A percentile compares a stretch with the other conserved stretches of the same genome.
These are phyloP conservation scores for Pelodytes ibericus DNA, from an alignment of 2,797 vertebrate genomes.

Conservation along the genomic window DNA sequence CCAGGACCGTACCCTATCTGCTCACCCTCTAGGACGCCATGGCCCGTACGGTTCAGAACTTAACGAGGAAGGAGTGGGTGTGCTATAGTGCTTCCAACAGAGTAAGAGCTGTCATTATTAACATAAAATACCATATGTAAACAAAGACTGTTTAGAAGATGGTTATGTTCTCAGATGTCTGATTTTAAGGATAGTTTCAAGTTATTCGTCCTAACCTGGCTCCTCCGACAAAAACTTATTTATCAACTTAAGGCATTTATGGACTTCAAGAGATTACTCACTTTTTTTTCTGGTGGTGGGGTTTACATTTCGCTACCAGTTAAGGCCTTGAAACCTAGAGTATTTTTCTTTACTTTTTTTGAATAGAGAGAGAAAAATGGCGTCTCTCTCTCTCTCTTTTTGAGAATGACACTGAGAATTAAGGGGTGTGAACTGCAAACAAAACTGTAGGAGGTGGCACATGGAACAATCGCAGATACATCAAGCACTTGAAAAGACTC, in stretches of 20 bases:
- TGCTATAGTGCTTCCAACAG: not conserved
- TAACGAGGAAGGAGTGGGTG: not conserved
- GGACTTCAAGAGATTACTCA: conserved; percentile 5
- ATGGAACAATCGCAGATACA: conserved; percentile 25
- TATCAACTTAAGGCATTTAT: conserved; percentile 43
- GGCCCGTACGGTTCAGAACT: not conserved
- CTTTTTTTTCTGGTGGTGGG: too few species aligned
- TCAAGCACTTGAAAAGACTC: conserved; percentile 42
- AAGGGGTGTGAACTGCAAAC: conserved; percentile 4
- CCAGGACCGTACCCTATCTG: not conserved
- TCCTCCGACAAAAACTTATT: not conserved
- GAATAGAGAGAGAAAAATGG: too few species aligned
- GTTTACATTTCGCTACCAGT: not conserved
- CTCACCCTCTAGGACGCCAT: not conserved
- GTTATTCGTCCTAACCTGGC: not conserved
- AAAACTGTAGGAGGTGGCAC: conserved; percentile 5
- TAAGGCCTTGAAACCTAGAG: too few species aligned
- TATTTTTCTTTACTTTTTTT: too few species aligned
- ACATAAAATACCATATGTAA: conserved; percentile 6
- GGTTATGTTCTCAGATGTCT: not conserved
- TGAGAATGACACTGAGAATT: conserved; percentile 41
- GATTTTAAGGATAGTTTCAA: conserved; percentile 1
- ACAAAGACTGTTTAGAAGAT: conserved; percentile 1
- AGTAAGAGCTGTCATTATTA: not conserved
- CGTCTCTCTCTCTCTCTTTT: not conserved